Percentiles rank a stretch among this genome's conserved stretches.
Conservation (phyloP, 2,113 vertebrate genomes). For the Gyps fulvus region DNA sequence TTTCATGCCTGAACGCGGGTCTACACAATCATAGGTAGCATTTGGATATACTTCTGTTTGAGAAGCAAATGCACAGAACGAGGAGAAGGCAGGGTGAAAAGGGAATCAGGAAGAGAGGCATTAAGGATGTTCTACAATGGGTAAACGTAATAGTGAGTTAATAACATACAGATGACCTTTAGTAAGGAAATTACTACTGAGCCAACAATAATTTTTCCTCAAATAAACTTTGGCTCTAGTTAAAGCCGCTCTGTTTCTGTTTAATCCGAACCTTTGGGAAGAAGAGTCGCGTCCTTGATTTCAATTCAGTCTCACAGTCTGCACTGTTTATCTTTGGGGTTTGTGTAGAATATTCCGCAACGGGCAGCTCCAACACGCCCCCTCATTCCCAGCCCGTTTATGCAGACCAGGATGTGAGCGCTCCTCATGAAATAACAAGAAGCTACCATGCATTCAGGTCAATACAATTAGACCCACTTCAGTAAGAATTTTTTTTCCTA, state of each 20-base stretch:
- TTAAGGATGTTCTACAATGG: constrained; percentile 37
- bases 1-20: neutral
- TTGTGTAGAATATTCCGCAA: neutral
- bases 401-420: neutral
- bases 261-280: constrained; percentile 5
- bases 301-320: neutral
- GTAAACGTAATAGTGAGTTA: constrained; percentile 49
- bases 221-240: constrained; percentile 50
- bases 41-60: neutral
- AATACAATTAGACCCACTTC: neutral
- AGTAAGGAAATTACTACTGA: constrained; percentile 56
- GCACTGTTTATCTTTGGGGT: neutral
- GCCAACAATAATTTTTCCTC: constrained; percentile 51
- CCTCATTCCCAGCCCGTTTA: neutral
- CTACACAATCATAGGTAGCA: neutral
- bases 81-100: neutral
- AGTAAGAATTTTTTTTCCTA: neutral
- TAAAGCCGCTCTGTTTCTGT: constrained; percentile 30
- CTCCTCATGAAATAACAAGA: neutral
- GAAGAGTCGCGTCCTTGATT: neutral
- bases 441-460: neutral
- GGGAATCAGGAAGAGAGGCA: constrained; percentile 53
- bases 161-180: constrained; percentile 62
- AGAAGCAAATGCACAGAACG: neutral
- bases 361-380: neutral